A percentile compares a stretch with the other conserved stretches of the same genome.
These are phyloP conservation scores for Dynastes maya DNA, from an alignment of 2,888 invertebrate species.

Conservation along the genomic window DNA sequence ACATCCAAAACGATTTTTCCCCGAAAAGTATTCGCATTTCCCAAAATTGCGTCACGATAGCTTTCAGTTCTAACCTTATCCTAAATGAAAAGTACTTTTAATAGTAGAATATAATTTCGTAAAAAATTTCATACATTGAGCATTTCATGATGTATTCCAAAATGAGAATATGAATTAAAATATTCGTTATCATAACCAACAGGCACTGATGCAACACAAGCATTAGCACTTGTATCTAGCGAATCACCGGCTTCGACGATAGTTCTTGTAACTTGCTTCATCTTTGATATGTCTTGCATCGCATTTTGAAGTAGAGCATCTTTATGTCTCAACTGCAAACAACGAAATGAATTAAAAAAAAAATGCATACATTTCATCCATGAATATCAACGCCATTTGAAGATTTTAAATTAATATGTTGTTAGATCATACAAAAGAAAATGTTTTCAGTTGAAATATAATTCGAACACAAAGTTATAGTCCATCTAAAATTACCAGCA, in stretches of 20 bases:
- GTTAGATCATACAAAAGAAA: too few relatives aligned
- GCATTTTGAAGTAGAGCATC: slow-evolving; percentile 75
- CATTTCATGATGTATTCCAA: slow-evolving; percentile 96
- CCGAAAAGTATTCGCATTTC: slow-evolving; percentile 79
- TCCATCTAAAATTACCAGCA: too few relatives aligned
- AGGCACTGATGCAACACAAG: slow-evolving; percentile 71
- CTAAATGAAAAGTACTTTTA: slow-evolving; percentile 65
- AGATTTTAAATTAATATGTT: too few relatives aligned
- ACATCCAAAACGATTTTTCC: slow-evolving; percentile 93
- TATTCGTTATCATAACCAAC: slow-evolving; percentile 83
- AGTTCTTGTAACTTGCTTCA: slow-evolving; percentile 75
- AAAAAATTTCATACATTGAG: slow-evolving; percentile 76
- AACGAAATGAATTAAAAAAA: slow-evolving; percentile 60
- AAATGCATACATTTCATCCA: too few relatives aligned
- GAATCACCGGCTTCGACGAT: slow-evolving; percentile 70
- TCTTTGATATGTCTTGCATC: slow-evolving; percentile 75
- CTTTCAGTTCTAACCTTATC: slow-evolving; percentile 90
- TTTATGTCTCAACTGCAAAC: slow-evolving; percentile 76
- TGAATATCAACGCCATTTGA: too few relatives aligned
- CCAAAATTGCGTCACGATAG: slow-evolving; percentile 87
- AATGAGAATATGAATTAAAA: slow-evolving; percentile 90
- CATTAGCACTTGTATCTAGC: slow-evolving; percentile 58
- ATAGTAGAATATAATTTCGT: background rate
- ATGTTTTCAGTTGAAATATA: too few relatives aligned
- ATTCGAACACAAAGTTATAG: too few relatives aligned